Evolutionary conservation across 1,140 invertebrate genomes (phyloP).

Genomic region (Papilio polyxenes): DNA sequence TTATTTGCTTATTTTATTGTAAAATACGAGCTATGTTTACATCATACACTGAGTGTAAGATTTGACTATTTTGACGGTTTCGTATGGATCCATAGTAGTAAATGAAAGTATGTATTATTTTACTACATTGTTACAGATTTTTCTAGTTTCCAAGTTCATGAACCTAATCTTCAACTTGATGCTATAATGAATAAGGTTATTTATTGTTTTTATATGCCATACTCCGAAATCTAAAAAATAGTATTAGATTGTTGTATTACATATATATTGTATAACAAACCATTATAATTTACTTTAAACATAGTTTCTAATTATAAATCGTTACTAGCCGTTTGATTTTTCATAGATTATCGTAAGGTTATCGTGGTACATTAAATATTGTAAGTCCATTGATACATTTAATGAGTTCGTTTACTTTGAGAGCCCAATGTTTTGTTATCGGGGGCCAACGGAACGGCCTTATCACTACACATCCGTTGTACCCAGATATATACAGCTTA

Average conservation of each 20-base stretch:
- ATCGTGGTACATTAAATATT: conserved; percentile 58
- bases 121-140: neutral
- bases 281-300: neutral
- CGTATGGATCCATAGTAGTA: neutral
- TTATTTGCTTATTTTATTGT: neutral
- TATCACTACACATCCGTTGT: conserved; percentile 69
- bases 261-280: neutral
- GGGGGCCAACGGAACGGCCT: conserved; percentile 67
- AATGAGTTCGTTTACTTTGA: conserved; percentile 71
- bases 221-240: neutral
- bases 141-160: neutral
- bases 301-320: conserved; percentile 37
- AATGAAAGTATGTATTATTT: neutral
- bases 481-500: conserved; percentile 51
- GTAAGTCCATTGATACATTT: conserved; percentile 61
- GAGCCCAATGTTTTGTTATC: conserved; percentile 69
- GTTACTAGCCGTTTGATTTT: conserved; percentile 52
- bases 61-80: neutral
- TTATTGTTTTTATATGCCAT: neutral
- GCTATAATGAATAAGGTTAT: neutral
- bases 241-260: neutral
- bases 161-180: neutral
- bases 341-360: conserved; percentile 67
- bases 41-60: neutral
- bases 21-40: neutral